A percentile compares a stretch with the other conserved stretches of the same genome.
These are phyloP conservation scores for Hypena proboscidalis DNA, from an alignment of 2,888 invertebrate genomes.

Conservation along the genomic window DNA sequence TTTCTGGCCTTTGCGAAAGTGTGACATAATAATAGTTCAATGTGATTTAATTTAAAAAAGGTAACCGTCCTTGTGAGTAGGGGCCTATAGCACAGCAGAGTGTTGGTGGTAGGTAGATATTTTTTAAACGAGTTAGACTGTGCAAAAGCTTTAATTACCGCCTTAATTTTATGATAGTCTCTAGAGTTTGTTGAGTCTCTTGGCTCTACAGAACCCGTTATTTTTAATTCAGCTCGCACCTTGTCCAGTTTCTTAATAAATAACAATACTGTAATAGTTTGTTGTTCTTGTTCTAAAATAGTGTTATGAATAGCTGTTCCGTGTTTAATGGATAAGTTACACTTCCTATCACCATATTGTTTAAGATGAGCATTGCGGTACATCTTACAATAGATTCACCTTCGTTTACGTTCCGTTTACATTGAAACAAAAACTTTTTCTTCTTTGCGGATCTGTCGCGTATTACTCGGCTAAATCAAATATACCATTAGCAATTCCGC, in stretches of 20 bases:
- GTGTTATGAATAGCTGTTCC: conserved; percentile 19
- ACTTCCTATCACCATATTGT: conserved; percentile 35
- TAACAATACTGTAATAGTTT: conserved; percentile 1
- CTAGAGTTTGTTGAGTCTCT: too few relatives aligned
- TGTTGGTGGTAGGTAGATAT: background rate
- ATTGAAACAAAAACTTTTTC: conserved; percentile 54
- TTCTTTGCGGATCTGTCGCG: conserved; percentile 23
- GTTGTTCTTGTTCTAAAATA: conserved; percentile 7
- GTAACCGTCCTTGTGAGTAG: background rate
- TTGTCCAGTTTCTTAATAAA: too few relatives aligned
- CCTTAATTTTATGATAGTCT: too few relatives aligned
- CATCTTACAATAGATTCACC: conserved; percentile 43
- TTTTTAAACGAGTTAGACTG: too few relatives aligned
- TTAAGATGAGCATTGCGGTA: conserved; percentile 17
- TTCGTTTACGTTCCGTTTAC: conserved; percentile 49
- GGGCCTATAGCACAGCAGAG: conserved; percentile 1
- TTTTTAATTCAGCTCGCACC: too few relatives aligned
- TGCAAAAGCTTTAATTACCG: too few relatives aligned
- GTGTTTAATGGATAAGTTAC: conserved; percentile 21
- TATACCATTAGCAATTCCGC: conserved; percentile 29
- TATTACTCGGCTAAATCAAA: conserved; percentile 51
- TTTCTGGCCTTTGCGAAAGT: too few relatives aligned
- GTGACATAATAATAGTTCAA: too few relatives aligned
- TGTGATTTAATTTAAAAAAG: too few relatives aligned
- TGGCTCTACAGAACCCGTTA: too few relatives aligned